phyloP scores from a whole-genome alignment of 2,113 vertebrate genomes.

The Butorides virescens region DNA sequence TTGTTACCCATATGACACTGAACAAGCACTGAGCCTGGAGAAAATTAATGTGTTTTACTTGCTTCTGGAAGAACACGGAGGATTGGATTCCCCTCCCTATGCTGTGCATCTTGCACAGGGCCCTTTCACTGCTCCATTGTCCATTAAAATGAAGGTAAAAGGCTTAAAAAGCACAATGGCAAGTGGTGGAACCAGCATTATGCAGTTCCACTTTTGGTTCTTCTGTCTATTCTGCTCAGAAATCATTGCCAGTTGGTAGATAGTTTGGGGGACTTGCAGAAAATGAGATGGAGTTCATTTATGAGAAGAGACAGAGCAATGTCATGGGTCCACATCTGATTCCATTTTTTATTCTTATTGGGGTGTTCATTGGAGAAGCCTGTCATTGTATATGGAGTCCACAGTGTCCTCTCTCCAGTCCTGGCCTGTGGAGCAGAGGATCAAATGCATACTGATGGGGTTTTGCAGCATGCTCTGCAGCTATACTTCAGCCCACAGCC shows the following conservation, averaged over 20 bases:
- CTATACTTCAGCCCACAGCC: neutral
- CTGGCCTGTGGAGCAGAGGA: neutral
- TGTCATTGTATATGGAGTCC: fast-evolving
- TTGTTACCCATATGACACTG: neutral
- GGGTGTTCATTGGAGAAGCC: neutral
- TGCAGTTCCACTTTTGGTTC: neutral
- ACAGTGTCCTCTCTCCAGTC: neutral
- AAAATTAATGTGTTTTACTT: neutral
- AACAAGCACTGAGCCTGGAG: neutral
- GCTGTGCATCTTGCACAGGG: neutral
- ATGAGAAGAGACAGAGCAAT: neutral
- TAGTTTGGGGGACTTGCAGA: neutral
- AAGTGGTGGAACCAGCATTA: neutral
- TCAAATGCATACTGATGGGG: too few relatives aligned
- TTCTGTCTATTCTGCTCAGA: neutral
- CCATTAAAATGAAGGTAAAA: neutral
- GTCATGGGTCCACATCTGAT: fast-evolving
- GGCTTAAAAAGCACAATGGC: neutral
- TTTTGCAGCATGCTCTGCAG: neutral
- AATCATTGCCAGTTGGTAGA: neutral
- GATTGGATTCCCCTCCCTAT: neutral
- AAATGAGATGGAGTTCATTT: neutral
- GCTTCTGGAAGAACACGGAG: neutral
- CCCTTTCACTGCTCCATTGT: neutral
- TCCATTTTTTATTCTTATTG: neutral